phyloP scores from a whole-genome alignment of 2,113 vertebrate genomes.

The Lophura nycthemera region DNA sequence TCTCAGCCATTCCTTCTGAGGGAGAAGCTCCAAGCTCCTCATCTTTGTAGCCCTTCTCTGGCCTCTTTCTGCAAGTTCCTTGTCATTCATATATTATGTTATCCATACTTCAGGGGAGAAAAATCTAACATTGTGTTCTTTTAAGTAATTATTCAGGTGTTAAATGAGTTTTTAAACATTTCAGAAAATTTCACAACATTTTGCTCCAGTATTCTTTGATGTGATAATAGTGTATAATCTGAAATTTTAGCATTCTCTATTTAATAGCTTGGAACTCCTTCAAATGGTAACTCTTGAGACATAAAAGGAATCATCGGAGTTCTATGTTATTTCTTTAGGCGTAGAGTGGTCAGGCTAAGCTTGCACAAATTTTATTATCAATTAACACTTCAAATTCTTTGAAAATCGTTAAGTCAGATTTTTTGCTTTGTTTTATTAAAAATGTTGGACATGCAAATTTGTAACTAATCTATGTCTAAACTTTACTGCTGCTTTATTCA shows the following conservation, averaged over 20 bases:
- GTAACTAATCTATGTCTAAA: background rate
- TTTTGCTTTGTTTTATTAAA: background rate
- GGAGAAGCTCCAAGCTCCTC: too few species aligned
- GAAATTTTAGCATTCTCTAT: background rate
- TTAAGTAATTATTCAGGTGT: background rate
- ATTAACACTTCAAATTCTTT: background rate
- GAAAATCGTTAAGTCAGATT: background rate
- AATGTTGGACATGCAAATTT: background rate
- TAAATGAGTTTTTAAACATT: background rate
- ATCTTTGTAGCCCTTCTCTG: too few species aligned
- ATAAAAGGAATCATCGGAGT: background rate
- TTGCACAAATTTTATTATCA: background rate
- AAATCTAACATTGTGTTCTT: background rate
- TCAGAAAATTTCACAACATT: background rate
- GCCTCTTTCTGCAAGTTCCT: too few species aligned
- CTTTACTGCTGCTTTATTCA: background rate
- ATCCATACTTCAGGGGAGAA: background rate
- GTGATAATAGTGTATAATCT: background rate
- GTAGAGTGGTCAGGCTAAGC: background rate
- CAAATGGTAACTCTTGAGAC: background rate
- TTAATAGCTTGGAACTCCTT: background rate
- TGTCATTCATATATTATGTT: background rate
- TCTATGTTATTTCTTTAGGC: background rate
- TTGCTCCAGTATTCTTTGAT: background rate
- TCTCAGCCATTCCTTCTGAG: too few species aligned